Base-by-base conservation (phyloP, 2,888 invertebrate species). In the Phengaris arion region DNA sequence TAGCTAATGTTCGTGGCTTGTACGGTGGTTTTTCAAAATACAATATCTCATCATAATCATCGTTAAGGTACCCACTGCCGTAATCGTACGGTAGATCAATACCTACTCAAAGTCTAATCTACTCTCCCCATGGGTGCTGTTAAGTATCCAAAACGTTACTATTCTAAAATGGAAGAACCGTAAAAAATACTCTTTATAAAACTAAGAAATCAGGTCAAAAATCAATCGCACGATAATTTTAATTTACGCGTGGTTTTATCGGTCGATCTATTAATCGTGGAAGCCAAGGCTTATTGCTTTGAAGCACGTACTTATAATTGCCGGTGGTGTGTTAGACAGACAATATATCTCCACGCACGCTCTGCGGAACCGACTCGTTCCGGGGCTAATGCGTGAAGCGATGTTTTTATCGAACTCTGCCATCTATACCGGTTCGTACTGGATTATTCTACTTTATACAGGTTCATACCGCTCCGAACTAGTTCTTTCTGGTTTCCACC, bases 321-420 rank as follows among this genome's bases (percentile, higher is more conserved):
- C 88, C 82, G 57, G 81, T 84, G 83, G 84, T 81, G 80, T 82
- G 81, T 83, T 86, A 90, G 91, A 90, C 83, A 86, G 91, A 90
- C 90, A 91, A 91, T 92, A 91, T 90, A 91, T 90, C 87, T 91
- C 89, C 91, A 92, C 93, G 92, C 93, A 93, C 89, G 86, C 85
- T 87, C 81, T 82, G 82, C 84, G 85, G 84, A 84, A 83, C 83
- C 78, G 76, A 76, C 64, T 77, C 76, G 82, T 85, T 89, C 87
- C 86, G 86, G 84, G 81, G 82, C 83, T 82, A 80, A 81, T 84
- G 82, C 82, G 83, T 82, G 79, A 79, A 78, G 69, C 75, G 68
- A 74, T 68, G 70, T 70, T 75, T 75, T 70, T 75, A 75, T 75
- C 75, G 70, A 57, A 75, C 70, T 70, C 59, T 48, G 57, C 70